Conservation (phyloP, 2,113 vertebrate genomes). For the Falco punctatus region DNA sequence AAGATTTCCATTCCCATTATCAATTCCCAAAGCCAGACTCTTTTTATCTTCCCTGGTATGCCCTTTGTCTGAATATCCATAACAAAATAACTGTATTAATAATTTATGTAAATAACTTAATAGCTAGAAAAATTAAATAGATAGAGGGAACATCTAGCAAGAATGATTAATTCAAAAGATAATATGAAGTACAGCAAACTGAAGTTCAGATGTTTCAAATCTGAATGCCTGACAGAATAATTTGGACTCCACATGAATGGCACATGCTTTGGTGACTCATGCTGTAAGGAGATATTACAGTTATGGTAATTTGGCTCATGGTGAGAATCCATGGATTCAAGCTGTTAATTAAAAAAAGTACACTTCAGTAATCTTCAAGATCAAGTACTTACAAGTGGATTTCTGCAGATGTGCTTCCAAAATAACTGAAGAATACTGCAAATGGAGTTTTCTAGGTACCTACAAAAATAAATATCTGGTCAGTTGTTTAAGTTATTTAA, state of each 20-base stretch:
- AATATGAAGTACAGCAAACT: not conserved
- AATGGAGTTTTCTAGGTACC: not conserved
- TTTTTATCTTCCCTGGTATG: not conserved
- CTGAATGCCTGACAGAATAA: not conserved
- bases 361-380: not conserved
- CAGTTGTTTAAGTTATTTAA: not conserved
- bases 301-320: not conserved
- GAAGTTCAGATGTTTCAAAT: not conserved
- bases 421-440: not conserved
- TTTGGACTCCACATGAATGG: not conserved
- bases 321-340: not conserved
- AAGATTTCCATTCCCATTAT: not conserved
- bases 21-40: not conserved
- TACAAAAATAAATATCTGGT: not conserved
- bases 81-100: not conserved
- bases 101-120: not conserved
- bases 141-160: not conserved
- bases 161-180: not conserved
- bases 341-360: not conserved
- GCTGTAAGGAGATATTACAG: not conserved
- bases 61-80: not conserved
- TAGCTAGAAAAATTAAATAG: not conserved
- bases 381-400: not conserved
- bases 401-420: not conserved
- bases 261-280: not conserved